phyloP scores from a whole-genome alignment of 2,888 invertebrate species.

The Stenchaetothrips biformis region DNA sequence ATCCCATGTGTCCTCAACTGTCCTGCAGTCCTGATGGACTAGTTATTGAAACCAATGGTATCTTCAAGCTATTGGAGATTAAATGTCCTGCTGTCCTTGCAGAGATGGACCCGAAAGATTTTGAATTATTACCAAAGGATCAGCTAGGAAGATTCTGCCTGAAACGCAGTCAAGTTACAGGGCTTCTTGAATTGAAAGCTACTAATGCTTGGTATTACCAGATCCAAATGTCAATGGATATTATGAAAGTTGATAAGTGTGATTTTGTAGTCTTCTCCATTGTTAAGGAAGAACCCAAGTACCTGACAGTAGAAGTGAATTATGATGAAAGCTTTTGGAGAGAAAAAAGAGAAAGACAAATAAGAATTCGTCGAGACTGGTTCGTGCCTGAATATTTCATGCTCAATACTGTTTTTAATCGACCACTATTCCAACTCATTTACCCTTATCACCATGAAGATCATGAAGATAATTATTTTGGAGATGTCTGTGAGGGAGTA shows the following conservation, averaged over 20 bases:
- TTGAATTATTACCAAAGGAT: not conserved
- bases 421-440: not conserved
- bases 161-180: not conserved
- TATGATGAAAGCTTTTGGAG: slow-evolving; percentile 6
- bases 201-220: not conserved
- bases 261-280: not conserved
- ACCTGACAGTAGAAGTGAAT: not conserved
- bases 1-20: not conserved
- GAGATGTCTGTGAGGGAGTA: not conserved
- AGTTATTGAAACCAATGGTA: not conserved
- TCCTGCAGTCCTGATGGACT: not conserved
- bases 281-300: not conserved
- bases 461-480: not conserved
- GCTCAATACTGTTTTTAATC: not conserved
- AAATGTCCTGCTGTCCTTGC: not conserved
- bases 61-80: not conserved
- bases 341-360: not conserved
- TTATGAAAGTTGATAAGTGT: not conserved
- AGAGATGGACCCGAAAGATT: not conserved
- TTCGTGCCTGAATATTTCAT: not conserved
- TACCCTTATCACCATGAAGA: not conserved
- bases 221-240: not conserved
- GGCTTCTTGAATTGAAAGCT: not conserved
- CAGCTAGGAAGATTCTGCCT: not conserved
- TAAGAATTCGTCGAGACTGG: not conserved